Percentiles rank a stretch among this genome's conserved stretches.
Evolutionary conservation across 2,797 vertebrate species (phyloP).

Genomic region (Hydrolagus colliei): DNA sequence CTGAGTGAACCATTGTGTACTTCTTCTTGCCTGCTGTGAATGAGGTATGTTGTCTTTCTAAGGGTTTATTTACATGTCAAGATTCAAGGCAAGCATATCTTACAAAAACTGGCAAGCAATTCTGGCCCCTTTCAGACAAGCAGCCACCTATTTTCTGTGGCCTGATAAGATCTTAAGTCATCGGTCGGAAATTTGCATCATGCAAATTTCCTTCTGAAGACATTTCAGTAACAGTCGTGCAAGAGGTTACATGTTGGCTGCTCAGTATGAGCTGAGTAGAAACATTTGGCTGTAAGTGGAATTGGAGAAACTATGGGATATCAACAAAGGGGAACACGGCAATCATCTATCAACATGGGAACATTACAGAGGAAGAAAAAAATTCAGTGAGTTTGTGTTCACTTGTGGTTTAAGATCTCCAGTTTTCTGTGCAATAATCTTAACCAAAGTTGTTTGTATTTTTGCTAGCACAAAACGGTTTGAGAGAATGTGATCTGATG

Average conservation of each 20-base stretch:
- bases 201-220: conserved; percentile 13
- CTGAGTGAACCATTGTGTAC: background rate
- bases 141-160: background rate
- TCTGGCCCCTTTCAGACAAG: background rate
- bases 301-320: conserved; percentile 33
- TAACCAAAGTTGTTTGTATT: background rate
- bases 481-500: background rate
- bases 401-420: background rate
- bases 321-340: conserved; percentile 36
- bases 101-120: background rate
- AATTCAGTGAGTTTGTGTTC: conserved; percentile 37
- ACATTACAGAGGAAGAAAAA: conserved; percentile 46
- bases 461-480: background rate
- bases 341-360: conserved; percentile 45
- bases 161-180: conserved; percentile 18
- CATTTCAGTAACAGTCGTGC: conserved; percentile 34
- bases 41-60: background rate
- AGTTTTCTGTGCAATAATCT: background rate
- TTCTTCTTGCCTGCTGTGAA: background rate
- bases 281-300: conserved; percentile 12
- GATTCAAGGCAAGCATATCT: background rate
- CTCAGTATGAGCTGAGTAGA: background rate
- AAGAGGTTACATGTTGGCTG: conserved; percentile 32
- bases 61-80: background rate
- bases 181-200: background rate